Conservation (phyloP, 2,113 vertebrate species). For the Aix galericulata region DNA sequence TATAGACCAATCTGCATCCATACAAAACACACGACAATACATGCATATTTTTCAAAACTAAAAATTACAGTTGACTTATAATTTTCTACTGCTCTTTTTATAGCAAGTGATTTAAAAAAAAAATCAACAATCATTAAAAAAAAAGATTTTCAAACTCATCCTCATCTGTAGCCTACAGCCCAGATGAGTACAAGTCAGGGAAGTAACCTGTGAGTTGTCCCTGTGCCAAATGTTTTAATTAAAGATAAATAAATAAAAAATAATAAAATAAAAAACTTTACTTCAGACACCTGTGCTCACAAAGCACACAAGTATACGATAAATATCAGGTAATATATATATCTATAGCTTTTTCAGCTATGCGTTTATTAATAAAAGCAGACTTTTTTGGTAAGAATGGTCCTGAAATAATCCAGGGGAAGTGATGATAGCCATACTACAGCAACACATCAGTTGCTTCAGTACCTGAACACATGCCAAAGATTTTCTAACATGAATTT, state of each 20-base stretch:
- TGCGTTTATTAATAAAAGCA: not conserved
- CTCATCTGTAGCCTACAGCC: not conserved
- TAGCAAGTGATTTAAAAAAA: not conserved
- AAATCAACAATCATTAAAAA: not conserved
- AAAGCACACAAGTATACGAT: fast-evolving
- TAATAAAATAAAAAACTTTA: not conserved
- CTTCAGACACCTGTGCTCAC: not conserved
- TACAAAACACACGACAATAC: not conserved
- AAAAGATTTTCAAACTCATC: not conserved
- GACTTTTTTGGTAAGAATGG: not conserved
- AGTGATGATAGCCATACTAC: not conserved
- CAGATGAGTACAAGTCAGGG: not conserved
- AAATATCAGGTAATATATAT: no score
- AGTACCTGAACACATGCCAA: not conserved
- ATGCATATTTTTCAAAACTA: not conserved
- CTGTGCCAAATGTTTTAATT: not conserved
- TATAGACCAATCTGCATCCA: not conserved
- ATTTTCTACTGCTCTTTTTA: not conserved
- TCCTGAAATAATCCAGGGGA: not conserved
- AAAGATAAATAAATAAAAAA: not conserved
- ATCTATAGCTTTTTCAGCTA: not conserved
- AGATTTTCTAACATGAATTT: not conserved
- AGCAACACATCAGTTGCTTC: not conserved
- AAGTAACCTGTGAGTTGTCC: not conserved
- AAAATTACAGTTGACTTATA: not conserved